These are phyloP conservation scores for Brachyhypopomus occidentalis DNA, from an alignment of 2,113 vertebrate species.

Conservation along the genomic window DNA sequence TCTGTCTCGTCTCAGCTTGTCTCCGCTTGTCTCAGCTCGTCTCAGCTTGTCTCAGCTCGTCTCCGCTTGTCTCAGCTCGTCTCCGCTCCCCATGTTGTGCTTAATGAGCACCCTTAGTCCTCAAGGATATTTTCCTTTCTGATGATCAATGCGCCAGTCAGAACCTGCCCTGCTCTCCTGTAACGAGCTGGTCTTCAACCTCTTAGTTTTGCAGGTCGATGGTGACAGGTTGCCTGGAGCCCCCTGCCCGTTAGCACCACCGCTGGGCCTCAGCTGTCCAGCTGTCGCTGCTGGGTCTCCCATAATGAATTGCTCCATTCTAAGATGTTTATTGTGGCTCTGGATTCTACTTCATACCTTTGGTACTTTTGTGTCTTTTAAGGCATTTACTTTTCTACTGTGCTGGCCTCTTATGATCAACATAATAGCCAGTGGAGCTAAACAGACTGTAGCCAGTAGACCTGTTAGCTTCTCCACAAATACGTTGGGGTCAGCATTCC, in stretches of 20 bases:
- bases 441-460: background rate
- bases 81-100: background rate
- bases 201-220: conserved; percentile 24
- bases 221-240: conserved; percentile 27
- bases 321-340: conserved; percentile 15
- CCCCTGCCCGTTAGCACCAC: background rate
- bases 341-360: background rate
- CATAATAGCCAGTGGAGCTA: background rate
- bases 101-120: conserved; percentile 28
- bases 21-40: no score
- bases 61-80: no score
- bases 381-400: conserved; percentile 33
- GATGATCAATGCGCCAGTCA: conserved; percentile 38
- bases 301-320: conserved; percentile 12
- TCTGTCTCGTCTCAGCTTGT: no score
- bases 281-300: background rate
- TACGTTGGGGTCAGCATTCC: no score
- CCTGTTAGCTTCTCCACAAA: no score
- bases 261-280: background rate
- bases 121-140: conserved; percentile 18
- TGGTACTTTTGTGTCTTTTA: conserved; percentile 13
- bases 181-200: conserved; percentile 1
- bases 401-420: conserved; percentile 20
- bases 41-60: no score
- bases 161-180: conserved; percentile 14